Evolutionary conservation across 1,140 invertebrate species (phyloP).

Genomic region (Cataglyphis hispanica): DNA sequence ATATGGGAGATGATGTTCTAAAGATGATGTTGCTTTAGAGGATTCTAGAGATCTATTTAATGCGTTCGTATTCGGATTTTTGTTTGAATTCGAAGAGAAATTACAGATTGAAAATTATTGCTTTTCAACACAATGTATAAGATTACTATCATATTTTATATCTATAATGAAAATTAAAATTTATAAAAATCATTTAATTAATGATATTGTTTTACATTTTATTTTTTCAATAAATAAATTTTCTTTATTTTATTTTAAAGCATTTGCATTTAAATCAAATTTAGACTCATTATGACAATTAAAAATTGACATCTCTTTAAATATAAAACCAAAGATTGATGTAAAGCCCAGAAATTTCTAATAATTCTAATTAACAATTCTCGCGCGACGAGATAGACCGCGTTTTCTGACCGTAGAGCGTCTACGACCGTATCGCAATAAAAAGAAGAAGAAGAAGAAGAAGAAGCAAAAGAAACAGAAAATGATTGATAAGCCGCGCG

Average conservation of each 20-base stretch:
- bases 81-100: neutral
- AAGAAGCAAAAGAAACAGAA: constrained; percentile 16
- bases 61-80: neutral
- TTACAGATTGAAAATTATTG: neutral
- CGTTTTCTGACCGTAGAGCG: neutral
- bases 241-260: neutral
- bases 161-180: neutral
- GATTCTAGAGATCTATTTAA: neutral
- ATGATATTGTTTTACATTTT: neutral
- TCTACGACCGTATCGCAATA: neutral
- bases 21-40: constrained; percentile 23
- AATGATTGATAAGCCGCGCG: constrained; percentile 68
- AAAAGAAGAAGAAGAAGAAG: constrained; percentile 26
- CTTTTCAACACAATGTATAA: neutral
- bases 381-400: neutral
- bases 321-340: neutral
- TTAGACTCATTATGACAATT: neutral
- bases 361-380: neutral
- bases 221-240: neutral
- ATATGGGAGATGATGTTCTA: neutral
- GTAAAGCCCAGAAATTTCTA: neutral
- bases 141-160: neutral
- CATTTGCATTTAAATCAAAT: neutral
- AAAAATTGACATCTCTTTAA: neutral
- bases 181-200: constrained; percentile 4